phyloP scores from a whole-genome alignment of 2,888 invertebrate species.

The Alentia gelatinosa region DNA sequence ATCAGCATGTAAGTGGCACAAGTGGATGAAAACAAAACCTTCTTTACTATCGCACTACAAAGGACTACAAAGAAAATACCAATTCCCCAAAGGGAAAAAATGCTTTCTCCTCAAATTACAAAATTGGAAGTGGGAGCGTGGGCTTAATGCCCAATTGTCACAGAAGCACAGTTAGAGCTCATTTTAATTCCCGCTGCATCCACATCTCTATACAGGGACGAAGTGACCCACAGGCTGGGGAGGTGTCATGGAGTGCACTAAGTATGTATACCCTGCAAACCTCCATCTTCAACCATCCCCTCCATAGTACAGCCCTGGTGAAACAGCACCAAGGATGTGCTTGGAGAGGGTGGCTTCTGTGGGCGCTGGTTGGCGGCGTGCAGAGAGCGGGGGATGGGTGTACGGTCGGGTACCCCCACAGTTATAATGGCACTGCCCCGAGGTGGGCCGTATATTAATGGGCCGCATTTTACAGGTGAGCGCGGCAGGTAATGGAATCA shows the following conservation, averaged over 20 bases:
- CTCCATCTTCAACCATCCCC: not conserved
- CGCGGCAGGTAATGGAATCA: not conserved
- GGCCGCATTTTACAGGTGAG: not conserved
- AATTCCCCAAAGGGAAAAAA: too few relatives aligned
- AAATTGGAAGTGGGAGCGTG: too few relatives aligned
- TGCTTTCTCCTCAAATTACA: too few relatives aligned
- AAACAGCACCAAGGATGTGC: not conserved
- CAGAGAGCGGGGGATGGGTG: not conserved
- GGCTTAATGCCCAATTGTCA: too few relatives aligned
- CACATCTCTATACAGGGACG: too few relatives aligned
- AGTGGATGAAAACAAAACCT: too few relatives aligned
- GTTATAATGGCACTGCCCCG: not conserved
- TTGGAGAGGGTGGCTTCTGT: not conserved
- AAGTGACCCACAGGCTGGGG: not conserved
- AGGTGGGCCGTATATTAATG: not conserved
- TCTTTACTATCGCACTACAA: too few relatives aligned
- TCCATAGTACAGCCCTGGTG: not conserved
- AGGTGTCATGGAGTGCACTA: not conserved
- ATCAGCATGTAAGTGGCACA: too few relatives aligned
- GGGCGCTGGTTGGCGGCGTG: not conserved
- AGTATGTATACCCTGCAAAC: not conserved
- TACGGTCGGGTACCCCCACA: not conserved
- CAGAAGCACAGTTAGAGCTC: too few relatives aligned
- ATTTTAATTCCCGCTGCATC: too few relatives aligned
- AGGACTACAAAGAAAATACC: too few relatives aligned